These are phyloP conservation scores for Amniataba percoides DNA, from an alignment of 2,797 vertebrate species.

Conservation along the genomic window DNA sequence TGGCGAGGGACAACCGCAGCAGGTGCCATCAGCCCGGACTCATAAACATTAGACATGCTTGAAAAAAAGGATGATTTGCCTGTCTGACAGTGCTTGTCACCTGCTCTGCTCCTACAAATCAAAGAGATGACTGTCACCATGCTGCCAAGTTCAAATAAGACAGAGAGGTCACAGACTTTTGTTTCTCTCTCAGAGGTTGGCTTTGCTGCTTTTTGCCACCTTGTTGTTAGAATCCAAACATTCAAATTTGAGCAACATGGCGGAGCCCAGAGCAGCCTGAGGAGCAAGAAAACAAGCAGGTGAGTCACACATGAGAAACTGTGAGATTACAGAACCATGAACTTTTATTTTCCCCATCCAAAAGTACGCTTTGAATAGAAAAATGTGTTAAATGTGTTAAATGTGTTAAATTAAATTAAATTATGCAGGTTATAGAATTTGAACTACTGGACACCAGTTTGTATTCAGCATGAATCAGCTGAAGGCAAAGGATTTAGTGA, in stretches of 20 bases:
- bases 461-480: neutral
- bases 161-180: neutral
- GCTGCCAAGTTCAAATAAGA: constrained; percentile 14
- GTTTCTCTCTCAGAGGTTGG: neutral
- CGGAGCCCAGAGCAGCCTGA: neutral
- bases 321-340: neutral
- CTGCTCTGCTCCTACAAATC: constrained; percentile 2
- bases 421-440: neutral
- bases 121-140: constrained; percentile 13
- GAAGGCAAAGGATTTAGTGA: neutral
- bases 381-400: no score
- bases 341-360: neutral
- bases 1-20: constrained; percentile 33
- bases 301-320: neutral
- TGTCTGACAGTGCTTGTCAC: constrained; percentile 33
- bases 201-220: neutral
- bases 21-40: neutral
- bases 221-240: neutral
- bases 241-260: neutral
- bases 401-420: no score
- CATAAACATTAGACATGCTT: constrained; percentile 51
- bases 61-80: constrained; percentile 25
- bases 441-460: neutral
- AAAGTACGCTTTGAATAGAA: no score
- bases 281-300: neutral